Evolutionary conservation across 2,113 vertebrate genomes (phyloP), one percentile per base, ranked within the genome.

Genomic region (Ibidorhyncha struthersii): DNA sequence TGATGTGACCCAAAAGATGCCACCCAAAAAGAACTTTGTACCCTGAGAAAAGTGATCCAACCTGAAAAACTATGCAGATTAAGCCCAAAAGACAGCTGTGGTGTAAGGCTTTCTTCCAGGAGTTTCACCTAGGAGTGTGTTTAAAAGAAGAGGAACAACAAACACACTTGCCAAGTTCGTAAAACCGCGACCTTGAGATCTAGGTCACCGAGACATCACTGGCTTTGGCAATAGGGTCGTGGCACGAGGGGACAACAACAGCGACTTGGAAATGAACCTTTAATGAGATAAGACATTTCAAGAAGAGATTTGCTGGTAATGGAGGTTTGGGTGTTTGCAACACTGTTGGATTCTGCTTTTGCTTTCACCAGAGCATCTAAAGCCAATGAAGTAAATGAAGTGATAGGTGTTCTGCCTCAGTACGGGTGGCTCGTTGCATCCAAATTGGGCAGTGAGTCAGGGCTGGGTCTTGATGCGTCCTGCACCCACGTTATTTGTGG

Each of bases 221-320:
- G 82, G 22, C 45, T 89, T 47, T 67, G 47, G 55, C 1, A 1
- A 13, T 5, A 26, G 55, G 65, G 25, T 59, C 0, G 0, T 34
- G 88, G 53, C 83, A 66, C 1, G 3, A 62, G 58, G 63, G 76
- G 59, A 73, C 61, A 85, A 22, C 53, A 9, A 4, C 4, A 58
- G 53, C 0, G 2, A 59, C 82, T 85, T 65, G 79, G 58, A 92
- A 73, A 73, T 4, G 27, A 63, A 38, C n/a, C n/a, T 73, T 34
- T 18, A 58, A 8, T 82, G 77, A 30, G 66, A 82, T 30, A 27
- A 81, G 90, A 14, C 38, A 16, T 86, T 67, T 84, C 71, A 73
- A 81, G 92, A 71, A 67, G 79, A 67, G 19, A 26, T 66, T 91
- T 90, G 58, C 70, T 53, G 56, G 9, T 61, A 52, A 17, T 5